Evolutionary conservation across 2,113 vertebrate genomes (phyloP), one percentile per base, ranked within the genome.

Genomic region (Ophiodon elongatus): DNA sequence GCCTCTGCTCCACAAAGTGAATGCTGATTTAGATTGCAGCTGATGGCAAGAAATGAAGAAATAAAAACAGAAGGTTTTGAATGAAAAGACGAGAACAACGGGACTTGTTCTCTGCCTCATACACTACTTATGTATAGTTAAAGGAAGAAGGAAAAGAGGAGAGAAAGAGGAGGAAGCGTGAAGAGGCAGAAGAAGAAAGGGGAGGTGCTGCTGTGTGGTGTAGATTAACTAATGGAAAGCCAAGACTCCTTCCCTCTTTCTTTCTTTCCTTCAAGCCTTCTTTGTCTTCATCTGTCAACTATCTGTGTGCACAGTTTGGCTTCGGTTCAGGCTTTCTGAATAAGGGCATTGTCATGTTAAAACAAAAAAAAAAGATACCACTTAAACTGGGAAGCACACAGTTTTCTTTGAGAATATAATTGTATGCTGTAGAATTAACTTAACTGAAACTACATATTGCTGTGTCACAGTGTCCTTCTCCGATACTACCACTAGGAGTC

Each of bases 251-350:
- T 93, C 39, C 94, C 94, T 80, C 2, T 94, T 62, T 96, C 95
- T 0, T 94, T 95, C 84, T 96, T 95, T 96, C 94, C n/a, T n/a
- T n/a, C n/a, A 89, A 9, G 68, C 27, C 17, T 1, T 19, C 35
- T 33, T 6, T 41, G 3, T 9, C 15, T 8, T 39, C 35, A 57
- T 43, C 13, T 56, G 3, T 59, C 15, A 41, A 29, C n/a, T 29
- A 27, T 59, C 25, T 59, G 25, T 59, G 56, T 27, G 2, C 56
- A 6, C 13, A 5, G 1, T 54, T 1, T 39, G 37, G 37, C 10
- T 39, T 39, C 37, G 2, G 37, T 10, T 8, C 37, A 39, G 37
- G 37, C 43, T 45, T 45, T 45, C 43, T 45, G 43, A 45, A 45
- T 4, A 1, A 17, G 43, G 13, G 43, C 43, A 23, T n/a, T 43